Conservation (phyloP, 1,140 invertebrate genomes). For the Lutraria rhynchaena region DNA sequence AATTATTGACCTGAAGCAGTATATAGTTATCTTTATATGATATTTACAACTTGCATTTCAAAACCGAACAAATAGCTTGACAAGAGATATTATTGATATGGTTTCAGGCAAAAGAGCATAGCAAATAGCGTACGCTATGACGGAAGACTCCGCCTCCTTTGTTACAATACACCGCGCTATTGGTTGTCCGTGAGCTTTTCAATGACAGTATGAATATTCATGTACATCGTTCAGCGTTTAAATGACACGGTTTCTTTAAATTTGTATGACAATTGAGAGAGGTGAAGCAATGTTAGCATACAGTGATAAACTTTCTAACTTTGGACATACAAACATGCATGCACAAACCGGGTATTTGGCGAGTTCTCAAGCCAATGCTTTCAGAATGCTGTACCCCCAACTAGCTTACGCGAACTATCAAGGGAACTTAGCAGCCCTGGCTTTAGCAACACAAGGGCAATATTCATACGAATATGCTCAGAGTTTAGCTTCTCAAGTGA, state of each 20-base stretch:
- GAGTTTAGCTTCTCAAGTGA: slow-evolving; percentile 44
- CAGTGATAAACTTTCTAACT: slow-evolving; percentile 52
- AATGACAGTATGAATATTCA: slow-evolving; percentile 56
- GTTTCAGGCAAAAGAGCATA: slow-evolving; percentile 24
- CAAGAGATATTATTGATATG: slow-evolving; percentile 14
- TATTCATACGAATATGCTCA: slow-evolving; percentile 59
- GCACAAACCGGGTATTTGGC: slow-evolving; percentile 45
- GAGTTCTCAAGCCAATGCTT: slow-evolving; percentile 40
- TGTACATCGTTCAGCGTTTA: slow-evolving; percentile 22
- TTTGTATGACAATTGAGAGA: slow-evolving; percentile 33
- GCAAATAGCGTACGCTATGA: slow-evolving; percentile 6
- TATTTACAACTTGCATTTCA: neutral
- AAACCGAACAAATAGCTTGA: slow-evolving; percentile 10
- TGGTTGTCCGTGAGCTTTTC: neutral
- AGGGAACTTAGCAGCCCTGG: slow-evolving; percentile 53
- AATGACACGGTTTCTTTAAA: slow-evolving; percentile 50
- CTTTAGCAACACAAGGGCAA: slow-evolving; percentile 42
- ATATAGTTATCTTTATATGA: slow-evolving; percentile 14
- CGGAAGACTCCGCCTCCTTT: slow-evolving; percentile 6
- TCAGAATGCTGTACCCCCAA: slow-evolving; percentile 55
- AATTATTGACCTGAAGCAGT: slow-evolving; percentile 5
- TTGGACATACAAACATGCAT: slow-evolving; percentile 52
- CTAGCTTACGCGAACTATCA: slow-evolving; percentile 48
- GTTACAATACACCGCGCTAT: neutral
- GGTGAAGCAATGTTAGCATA: slow-evolving; percentile 53